Base-by-base conservation (phyloP, 2,797 vertebrate genomes). In the Sebastes minor region DNA sequence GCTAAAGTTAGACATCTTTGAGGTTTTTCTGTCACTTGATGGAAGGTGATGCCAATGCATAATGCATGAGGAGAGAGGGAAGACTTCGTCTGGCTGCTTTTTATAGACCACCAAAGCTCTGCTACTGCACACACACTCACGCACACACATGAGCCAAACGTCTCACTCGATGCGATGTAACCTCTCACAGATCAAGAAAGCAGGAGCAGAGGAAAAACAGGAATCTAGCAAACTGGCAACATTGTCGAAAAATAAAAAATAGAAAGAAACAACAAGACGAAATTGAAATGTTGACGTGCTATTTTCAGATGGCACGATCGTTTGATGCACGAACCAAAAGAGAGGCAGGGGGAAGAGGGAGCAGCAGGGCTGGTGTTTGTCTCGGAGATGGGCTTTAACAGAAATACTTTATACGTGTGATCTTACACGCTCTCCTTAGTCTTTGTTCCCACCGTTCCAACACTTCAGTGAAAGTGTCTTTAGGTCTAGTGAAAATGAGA, bases 61-160 rank as follows among this genome's bases (percentile, higher is more conserved):
- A 98, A 99, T 99, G 97, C 97, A 99, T 98, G 95, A 97, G 88
- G 86, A 94, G 91, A 96, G 97, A 97, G 97, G 97, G 97, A 98
- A 98, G 97, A 97, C 97, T 97, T 90, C 94, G 96, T 96, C 96
- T 97, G 96, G 96, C 94, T 95, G 91, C 97, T 98, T 99, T 99
- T 98, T 98, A 97, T 99, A 98, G 97, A 93, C 88, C 95, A 92
- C 89, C 89, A 83, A 89, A 91, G 86, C 92, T 82, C 70, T 80
- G 64, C 78, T 81, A 9, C 75, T 59, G 66, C 78, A 30, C 82
- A 63, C 91, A 61, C 72, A 80, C 79, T 25, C 67, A 28, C 52
- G 52, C 77, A 64, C 30, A 46, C 62, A 53, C 53, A 71, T 33
- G 53, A 91, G 79, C 76, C 83, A 75, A 79, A 75, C 46, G 82